phyloP scores from a whole-genome alignment of 1,140 invertebrate species.

The Drosophila nebulosa region DNA sequence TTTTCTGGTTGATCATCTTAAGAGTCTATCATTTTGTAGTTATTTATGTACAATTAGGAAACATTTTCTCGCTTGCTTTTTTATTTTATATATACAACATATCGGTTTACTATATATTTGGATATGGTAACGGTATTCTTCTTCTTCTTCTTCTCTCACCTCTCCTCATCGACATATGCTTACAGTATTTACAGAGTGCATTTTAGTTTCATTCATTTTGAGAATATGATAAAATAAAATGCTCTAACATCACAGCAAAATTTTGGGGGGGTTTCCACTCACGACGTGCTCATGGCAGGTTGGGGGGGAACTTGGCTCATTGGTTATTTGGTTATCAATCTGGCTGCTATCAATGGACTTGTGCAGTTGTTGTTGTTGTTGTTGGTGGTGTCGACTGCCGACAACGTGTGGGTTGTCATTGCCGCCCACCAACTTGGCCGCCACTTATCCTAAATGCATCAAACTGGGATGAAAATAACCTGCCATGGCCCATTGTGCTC shows the following conservation, averaged over 20 bases:
- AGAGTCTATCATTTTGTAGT: slow-evolving; percentile 31
- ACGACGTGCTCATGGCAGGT: slow-evolving; percentile 7
- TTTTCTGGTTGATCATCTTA: slow-evolving; percentile 16
- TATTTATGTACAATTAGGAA: slow-evolving; percentile 73
- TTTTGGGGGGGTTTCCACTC: slow-evolving; percentile 58
- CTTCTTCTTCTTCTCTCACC: neutral
- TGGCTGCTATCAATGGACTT: slow-evolving; percentile 6
- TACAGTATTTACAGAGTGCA: slow-evolving; percentile 75
- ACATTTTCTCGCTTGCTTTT: slow-evolving; percentile 59
- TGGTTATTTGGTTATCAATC: slow-evolving; percentile 59
- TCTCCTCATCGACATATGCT: slow-evolving; percentile 20
- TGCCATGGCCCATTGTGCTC: slow-evolving; percentile 80
- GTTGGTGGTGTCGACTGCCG: slow-evolving; percentile 13
- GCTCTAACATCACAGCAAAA: slow-evolving; percentile 81
- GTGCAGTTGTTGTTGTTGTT: neutral
- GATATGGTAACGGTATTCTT: slow-evolving; percentile 1
- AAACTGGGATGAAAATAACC: slow-evolving; percentile 80
- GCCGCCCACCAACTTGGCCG: slow-evolving; percentile 61
- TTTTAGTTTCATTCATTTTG: slow-evolving; percentile 70
- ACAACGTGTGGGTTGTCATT: neutral
- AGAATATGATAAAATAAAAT: slow-evolving; percentile 77
- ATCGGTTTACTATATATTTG: slow-evolving; percentile 6
- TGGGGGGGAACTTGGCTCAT: slow-evolving; percentile 41
- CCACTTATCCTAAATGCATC: slow-evolving; percentile 80
- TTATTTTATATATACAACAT: slow-evolving; percentile 58